These are phyloP conservation scores for Barnardius zonarius DNA, from an alignment of 2,113 vertebrate species.

Conservation along the genomic window DNA sequence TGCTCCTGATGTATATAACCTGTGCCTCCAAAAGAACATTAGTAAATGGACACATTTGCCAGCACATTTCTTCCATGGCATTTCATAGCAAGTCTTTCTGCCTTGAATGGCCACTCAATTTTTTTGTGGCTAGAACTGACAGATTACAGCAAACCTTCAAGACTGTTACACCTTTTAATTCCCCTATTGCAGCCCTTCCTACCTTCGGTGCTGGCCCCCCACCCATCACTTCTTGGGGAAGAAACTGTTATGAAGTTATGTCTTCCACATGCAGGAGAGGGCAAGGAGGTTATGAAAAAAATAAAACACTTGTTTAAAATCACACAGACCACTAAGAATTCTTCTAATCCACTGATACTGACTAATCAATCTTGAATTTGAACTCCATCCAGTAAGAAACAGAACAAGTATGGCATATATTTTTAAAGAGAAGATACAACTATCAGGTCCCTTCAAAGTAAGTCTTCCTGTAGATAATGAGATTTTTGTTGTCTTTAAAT, in stretches of 20 bases:
- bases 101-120: not conserved
- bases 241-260: not conserved
- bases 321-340: not conserved
- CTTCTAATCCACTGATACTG: not conserved
- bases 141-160: not conserved
- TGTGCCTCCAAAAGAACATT: not conserved
- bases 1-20: not conserved
- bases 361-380: not conserved
- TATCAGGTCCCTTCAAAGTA: conserved; percentile 26
- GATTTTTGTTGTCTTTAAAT: not conserved
- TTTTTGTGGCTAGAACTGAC: not conserved
- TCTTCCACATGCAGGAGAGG: not conserved
- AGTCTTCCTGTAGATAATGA: conserved; percentile 6
- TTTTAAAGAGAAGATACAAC: not conserved
- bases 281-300: not conserved
- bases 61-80: not conserved
- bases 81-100: not conserved
- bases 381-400: not conserved
- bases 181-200: not conserved
- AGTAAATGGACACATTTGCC: not conserved
- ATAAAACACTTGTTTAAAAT: not conserved
- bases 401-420: not conserved
- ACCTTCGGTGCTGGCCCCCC: not conserved
- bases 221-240: not conserved
- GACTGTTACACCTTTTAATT: not conserved